phyloP scores from a whole-genome alignment of 1,140 invertebrate genomes.

The Charaxes varanes region DNA sequence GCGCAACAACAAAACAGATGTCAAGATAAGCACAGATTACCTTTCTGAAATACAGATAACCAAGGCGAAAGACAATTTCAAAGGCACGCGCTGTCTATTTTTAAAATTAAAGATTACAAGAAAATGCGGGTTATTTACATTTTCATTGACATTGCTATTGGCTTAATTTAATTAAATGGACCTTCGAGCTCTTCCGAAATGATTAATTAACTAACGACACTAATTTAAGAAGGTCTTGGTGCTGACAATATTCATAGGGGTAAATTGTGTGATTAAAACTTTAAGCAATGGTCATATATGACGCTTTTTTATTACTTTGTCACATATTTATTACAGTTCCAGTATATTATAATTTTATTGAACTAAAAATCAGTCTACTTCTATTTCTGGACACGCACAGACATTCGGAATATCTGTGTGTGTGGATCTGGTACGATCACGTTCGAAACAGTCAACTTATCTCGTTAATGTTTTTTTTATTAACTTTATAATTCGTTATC shows the following conservation, averaged over 20 bases:
- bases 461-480: too few species aligned
- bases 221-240: neutral
- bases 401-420: too few species aligned
- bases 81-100: neutral
- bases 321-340: too few species aligned
- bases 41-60: neutral
- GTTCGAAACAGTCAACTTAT: too few species aligned
- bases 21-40: slow-evolving; percentile 3
- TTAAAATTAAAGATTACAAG: slow-evolving; percentile 7
- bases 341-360: too few species aligned
- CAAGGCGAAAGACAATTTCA: too few species aligned
- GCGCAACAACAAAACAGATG: slow-evolving; percentile 21
- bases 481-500: too few species aligned
- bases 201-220: neutral
- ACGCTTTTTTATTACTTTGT: too few species aligned
- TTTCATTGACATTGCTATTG: slow-evolving; percentile 13
- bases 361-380: too few species aligned
- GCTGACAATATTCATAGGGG: neutral
- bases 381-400: too few species aligned
- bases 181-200: slow-evolving; percentile 1
- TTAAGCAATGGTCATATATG: too few species aligned
- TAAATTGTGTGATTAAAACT: neutral
- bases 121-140: slow-evolving; percentile 16
- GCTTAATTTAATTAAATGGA: neutral
- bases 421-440: too few species aligned